Conservation (phyloP, 2,113 vertebrate genomes). For the Pardalotus punctatus region DNA sequence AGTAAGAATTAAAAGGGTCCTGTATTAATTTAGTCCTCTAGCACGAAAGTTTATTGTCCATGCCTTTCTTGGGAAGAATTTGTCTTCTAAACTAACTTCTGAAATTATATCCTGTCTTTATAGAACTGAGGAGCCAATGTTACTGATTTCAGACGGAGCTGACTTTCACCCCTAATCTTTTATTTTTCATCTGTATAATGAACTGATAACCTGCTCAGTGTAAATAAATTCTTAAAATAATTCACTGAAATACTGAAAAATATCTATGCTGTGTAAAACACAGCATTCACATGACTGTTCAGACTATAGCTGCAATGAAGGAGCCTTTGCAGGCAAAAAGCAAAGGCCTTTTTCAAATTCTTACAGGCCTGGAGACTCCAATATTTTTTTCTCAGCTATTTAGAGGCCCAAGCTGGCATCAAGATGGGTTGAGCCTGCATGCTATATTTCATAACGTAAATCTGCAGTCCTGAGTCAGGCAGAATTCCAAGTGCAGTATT, state of each 20-base stretch:
- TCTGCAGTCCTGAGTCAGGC: not conserved
- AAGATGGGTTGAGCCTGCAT: not conserved
- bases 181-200: not conserved
- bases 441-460: not conserved
- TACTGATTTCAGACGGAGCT: not conserved
- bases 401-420: not conserved
- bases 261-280: not conserved
- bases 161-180: not conserved
- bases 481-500: not conserved
- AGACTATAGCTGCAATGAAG: not conserved
- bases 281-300: not conserved
- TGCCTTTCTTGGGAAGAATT: not conserved
- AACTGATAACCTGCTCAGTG: accelerated
- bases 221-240: not conserved
- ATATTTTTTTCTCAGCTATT: not conserved
- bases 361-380: not conserved
- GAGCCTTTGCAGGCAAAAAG: not conserved
- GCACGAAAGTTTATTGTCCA: not conserved
- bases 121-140: not conserved
- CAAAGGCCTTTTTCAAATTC: not conserved
- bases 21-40: not conserved
- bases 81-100: not conserved
- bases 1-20: not conserved
- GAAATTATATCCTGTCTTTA: not conserved
- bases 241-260: not conserved